phyloP scores from a whole-genome alignment of 2,113 vertebrate genomes.

The Actinemys pallida region DNA sequence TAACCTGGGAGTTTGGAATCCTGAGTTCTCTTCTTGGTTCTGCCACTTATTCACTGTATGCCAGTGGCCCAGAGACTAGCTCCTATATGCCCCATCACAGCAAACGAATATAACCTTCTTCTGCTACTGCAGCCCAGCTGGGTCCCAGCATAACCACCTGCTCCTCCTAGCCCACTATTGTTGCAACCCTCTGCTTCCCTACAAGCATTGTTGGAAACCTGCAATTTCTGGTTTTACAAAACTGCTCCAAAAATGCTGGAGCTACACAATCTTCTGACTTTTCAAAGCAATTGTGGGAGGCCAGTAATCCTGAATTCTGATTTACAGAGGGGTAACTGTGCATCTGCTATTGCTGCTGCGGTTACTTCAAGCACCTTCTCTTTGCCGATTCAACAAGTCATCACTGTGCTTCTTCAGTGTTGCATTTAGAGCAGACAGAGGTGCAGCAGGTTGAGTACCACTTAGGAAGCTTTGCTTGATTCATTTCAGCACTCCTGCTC shows the following conservation, averaged over 20 bases:
- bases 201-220: not conserved
- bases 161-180: not conserved
- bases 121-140: not conserved
- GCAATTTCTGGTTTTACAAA: not conserved
- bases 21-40: not conserved
- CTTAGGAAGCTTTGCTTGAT: constrained; percentile 59
- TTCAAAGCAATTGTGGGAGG: not conserved
- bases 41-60: not conserved
- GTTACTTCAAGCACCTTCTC: not conserved
- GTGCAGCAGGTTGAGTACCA: not conserved
- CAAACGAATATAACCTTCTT: not conserved
- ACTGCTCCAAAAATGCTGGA: not conserved
- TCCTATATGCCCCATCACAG: not conserved
- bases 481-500: constrained; percentile 35
- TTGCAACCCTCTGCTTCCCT: not conserved
- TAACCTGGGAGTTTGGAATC: not conserved
- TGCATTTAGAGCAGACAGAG: constrained; percentile 37
- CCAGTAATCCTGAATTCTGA: not conserved
- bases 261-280: not conserved
- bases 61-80: not conserved
- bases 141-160: not conserved
- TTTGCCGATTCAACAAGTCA: not conserved
- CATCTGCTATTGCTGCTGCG: not conserved
- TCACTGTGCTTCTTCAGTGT: constrained; percentile 38
- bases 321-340: not conserved